Evolutionary conservation across 1,140 invertebrate species (phyloP).

Genomic region (Eubasilissa regina): DNA sequence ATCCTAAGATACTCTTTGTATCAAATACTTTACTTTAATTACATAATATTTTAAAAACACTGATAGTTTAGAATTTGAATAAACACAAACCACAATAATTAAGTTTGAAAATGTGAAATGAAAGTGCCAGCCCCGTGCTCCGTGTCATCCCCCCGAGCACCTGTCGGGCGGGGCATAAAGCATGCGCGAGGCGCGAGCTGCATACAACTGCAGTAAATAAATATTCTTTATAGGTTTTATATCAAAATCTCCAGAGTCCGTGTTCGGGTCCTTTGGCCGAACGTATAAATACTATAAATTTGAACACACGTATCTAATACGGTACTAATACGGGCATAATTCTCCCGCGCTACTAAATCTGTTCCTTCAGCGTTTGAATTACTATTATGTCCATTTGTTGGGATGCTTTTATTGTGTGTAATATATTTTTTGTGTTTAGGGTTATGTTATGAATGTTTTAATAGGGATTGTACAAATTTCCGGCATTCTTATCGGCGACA

Average conservation of each 20-base stretch:
- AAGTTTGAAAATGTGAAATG: too few relatives aligned
- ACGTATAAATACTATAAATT: constrained; percentile 35
- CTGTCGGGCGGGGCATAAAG: constrained; percentile 3
- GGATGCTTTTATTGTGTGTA: constrained; percentile 41
- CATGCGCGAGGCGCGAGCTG: constrained; percentile 24
- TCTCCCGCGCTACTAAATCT: constrained; percentile 35
- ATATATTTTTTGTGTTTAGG: constrained; percentile 26
- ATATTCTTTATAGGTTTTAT: constrained; percentile 47
- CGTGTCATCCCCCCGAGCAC: neutral
- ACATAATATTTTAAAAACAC: too few relatives aligned
- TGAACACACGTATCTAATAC: constrained; percentile 31
- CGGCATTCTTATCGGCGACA: neutral
- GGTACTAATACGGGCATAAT: constrained; percentile 38
- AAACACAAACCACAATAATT: too few relatives aligned
- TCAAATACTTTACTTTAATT: too few relatives aligned
- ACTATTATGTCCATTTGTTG: constrained; percentile 24
- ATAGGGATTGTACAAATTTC: constrained; percentile 27
- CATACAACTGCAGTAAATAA: constrained; percentile 10
- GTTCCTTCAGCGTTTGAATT: constrained; percentile 20
- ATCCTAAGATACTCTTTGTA: too few relatives aligned
- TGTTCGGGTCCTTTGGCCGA: constrained; percentile 17
- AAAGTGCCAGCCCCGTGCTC: too few relatives aligned
- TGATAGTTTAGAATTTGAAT: too few relatives aligned
- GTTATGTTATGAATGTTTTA: constrained; percentile 33
- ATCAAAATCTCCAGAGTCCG: neutral